A percentile compares a stretch with the other conserved stretches of the same genome.
Conservation (phyloP, 2,113 vertebrate species). For the Psittacula cyanocephala region DNA sequence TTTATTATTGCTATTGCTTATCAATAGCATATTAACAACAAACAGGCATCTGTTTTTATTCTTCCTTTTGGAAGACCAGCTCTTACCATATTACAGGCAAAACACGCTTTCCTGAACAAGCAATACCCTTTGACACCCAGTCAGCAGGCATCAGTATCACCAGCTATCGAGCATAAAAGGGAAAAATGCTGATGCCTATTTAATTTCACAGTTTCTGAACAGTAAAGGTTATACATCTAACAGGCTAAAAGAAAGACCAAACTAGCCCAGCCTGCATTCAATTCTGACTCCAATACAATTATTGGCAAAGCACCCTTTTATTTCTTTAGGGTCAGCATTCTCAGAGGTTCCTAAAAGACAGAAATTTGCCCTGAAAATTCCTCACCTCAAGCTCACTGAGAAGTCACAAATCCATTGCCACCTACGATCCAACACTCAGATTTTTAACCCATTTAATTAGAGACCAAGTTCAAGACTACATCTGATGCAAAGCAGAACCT, state of each 20-base stretch:
- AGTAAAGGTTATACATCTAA: fast-evolving
- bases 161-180: not conserved
- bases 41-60: not conserved
- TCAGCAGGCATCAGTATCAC: not conserved
- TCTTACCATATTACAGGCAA: not conserved
- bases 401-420: not conserved
- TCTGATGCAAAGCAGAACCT: not conserved
- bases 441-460: not conserved
- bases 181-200: not conserved
- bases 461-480: not conserved
- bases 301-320: not conserved
- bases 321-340: not conserved
- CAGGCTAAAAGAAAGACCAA: not conserved
- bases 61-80: not conserved
- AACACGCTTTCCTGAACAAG: not conserved
- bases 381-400: not conserved
- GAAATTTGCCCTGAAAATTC: not conserved
- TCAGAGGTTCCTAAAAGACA: not conserved
- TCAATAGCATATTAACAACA: not conserved
- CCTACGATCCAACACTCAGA: fast-evolving
- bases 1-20: not conserved
- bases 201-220: not conserved
- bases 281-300: not conserved
- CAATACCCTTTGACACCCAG: not conserved
- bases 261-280: too few relatives aligned